Evolutionary conservation across 2,113 vertebrate genomes (phyloP).

Genomic region (Numenius arquata): DNA sequence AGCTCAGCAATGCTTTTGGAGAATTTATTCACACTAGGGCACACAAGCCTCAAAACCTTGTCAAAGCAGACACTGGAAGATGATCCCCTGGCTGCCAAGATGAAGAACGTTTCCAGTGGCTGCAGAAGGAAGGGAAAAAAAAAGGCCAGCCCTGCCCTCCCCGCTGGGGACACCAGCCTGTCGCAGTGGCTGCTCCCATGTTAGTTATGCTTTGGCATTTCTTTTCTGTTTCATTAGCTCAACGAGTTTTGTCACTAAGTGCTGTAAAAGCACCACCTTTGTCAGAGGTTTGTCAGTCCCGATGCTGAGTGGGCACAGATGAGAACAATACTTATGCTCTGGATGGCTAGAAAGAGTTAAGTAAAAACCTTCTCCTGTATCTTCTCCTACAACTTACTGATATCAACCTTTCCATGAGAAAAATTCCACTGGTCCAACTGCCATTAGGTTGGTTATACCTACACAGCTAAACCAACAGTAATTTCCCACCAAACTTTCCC

Average conservation of each 20-base stretch:
- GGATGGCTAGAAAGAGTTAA: background rate
- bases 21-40: background rate
- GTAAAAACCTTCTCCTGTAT: background rate
- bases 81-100: background rate
- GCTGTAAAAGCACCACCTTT: background rate
- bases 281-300: background rate
- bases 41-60: background rate
- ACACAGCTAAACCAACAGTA: background rate
- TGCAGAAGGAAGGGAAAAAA: background rate
- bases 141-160: background rate
- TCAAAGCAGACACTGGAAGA: background rate
- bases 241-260: background rate
- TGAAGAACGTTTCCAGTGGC: background rate
- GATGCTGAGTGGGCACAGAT: background rate
- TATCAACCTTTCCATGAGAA: background rate
- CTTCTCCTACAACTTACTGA: background rate
- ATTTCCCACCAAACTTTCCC: background rate
- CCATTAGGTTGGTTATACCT: background rate
- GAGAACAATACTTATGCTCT: background rate
- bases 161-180: rapidly evolving
- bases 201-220: background rate
- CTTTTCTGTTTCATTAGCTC: background rate
- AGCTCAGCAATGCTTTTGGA: background rate
- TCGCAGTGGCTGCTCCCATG: background rate
- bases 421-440: background rate